These are phyloP conservation scores for Danio kyathit DNA, from an alignment of 2,797 vertebrate genomes.

Conservation along the genomic window DNA sequence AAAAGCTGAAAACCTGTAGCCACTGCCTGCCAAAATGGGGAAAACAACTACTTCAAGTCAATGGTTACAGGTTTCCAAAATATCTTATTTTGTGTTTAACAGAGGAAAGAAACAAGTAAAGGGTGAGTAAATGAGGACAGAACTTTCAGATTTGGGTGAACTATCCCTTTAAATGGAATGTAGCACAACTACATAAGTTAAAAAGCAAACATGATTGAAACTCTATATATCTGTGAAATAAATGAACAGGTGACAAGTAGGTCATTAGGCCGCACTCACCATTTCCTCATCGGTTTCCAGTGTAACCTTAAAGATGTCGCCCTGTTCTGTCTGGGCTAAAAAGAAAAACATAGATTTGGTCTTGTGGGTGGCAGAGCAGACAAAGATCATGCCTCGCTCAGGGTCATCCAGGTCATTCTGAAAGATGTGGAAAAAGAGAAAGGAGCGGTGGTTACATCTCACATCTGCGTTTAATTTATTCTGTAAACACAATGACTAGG, in stretches of 20 bases:
- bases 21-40: no score
- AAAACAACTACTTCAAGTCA: no score
- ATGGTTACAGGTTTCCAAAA: no score
- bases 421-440: constrained; percentile 27
- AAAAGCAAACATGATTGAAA: background rate
- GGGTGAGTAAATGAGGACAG: no score
- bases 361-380: constrained; percentile 98
- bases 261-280: constrained; percentile 77
- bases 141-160: no score
- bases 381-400: constrained; percentile 98
- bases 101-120: no score
- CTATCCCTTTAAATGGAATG: background rate
- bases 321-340: constrained; percentile 97
- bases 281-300: constrained; percentile 98
- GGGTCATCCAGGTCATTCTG: constrained; percentile 98
- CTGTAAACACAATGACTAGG: constrained; percentile 9
- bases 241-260: background rate
- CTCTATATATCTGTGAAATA: background rate
- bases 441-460: background rate
- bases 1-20: no score
- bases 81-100: no score
- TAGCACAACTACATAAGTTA: background rate
- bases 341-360: constrained; percentile 99
- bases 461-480: constrained; percentile 19
- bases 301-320: constrained; percentile 98